Base-by-base conservation (phyloP, 2,797 vertebrate species). In the Oophaga sylvatica region DNA sequence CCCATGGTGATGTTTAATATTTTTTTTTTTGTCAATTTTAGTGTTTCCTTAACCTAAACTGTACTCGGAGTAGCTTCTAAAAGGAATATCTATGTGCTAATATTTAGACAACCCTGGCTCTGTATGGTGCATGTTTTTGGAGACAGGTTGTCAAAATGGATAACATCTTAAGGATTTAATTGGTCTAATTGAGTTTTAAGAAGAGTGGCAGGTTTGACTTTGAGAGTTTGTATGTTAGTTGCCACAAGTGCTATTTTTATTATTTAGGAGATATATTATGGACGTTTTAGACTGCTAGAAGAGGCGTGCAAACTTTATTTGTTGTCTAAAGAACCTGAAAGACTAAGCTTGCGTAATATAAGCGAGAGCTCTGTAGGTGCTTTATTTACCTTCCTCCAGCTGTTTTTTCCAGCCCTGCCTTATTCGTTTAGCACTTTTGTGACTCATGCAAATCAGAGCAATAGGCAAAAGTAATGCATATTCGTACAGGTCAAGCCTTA, bases 361-460 rank as follows among this genome's bases (percentile, higher is more conserved):
- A 41, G 10, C 0, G 13, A 31, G 73, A 76, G 73, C 73, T n/a
- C 10, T 45, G 22, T 31, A 29, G 81, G 48, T 57, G 63, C 63
- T 29, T 48, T 26, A 68, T 26, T 6, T 81, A 26, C 45, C 29
- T 48, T 26, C 16, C 22, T 68, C n/a, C 63, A 26, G 63, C 57
- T 65, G 80, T 73, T 48, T 48, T 57, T 22, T 83, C 65, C 65
- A 56, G 65, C 45, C 53, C 48, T 83, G 81, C 67, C 63, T 84
- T 84, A 84, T 62, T 76, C 71, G n/a, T 77, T 63, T 62, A 62
- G 83, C 83, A 84, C 83, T 84, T 84, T 84, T 76, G 57, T 76
- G 57, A 15, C 56, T 29, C 60, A 75, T 57, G 67, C 68, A 84
- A 75, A 84, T 31, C 31, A 60, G 82, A 84, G 56, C 56, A 75